Base-by-base conservation (phyloP, 2,113 vertebrate genomes). In the Lophura nycthemera region DNA sequence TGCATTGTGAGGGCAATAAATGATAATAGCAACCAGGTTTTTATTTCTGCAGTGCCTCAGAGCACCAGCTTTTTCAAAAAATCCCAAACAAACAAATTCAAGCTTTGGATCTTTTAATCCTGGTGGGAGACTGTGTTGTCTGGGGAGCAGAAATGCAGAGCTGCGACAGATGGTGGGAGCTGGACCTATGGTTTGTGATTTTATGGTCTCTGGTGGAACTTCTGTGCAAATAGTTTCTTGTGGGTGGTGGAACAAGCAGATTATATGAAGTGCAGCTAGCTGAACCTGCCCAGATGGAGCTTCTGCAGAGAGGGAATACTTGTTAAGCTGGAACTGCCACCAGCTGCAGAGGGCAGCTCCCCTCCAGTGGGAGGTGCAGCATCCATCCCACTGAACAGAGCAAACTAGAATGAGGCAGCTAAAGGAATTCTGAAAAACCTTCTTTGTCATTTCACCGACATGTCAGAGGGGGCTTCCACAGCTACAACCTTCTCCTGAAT, bases 171-270 rank as follows among this genome's bases (percentile, higher is more conserved):
- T 94, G 95, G 95, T 1, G 8, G 84, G 90, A 91, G 89, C 69
- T 88, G 87, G 96, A 96, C 93, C 89, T 66, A 48, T 60, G 91
- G 88, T 96, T 96, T 92, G 88, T 78, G 80, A 43, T 96, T 96
- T 93, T 86, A 83, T 72, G 89, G 89, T 94, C 88, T 82, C 90
- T 90, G 83, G 77, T 82, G 92, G 88, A 95, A 88, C 40, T 93
- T 93, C 65, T 82, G 79, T 36, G 79, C 0, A 2, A 89, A 92
- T 42, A 11, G 7, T 56, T 93, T 54, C 0, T 61, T 6, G 91
- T 91, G 76, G 89, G 95, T 93, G 95, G 94, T 93, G 89, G 91
- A 96, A 87, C 89, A 90, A 95, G 93, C 82, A 94, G 64, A 92
- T 95, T 86, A 66, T 85, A 82, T 29, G 73, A 63, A 85, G 56